Conservation (phyloP, 2,113 vertebrate species). For the Hyla sarda region DNA sequence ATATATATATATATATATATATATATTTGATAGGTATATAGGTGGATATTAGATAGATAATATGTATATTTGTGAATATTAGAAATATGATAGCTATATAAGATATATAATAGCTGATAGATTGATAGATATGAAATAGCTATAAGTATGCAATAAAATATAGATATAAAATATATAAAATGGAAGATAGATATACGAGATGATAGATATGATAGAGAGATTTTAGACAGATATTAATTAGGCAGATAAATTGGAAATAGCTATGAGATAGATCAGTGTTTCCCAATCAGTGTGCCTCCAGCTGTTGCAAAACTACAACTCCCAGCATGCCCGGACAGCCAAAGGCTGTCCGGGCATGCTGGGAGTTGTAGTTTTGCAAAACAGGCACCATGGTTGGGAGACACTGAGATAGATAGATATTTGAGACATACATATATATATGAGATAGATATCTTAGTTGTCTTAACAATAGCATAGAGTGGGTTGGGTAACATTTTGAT, state of each 20-base stretch:
- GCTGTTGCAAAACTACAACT: no score
- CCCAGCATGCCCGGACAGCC: no score
- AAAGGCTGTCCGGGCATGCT: no score
- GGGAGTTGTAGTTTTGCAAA: no score
- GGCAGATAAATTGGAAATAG: no score
- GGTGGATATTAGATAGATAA: neutral
- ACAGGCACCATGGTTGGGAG: no score
- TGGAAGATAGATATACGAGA: no score
- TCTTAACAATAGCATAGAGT: neutral
- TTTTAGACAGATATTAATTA: neutral
- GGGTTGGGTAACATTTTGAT: neutral
- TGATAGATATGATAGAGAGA: neutral
- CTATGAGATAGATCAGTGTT: no score
- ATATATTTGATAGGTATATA: neutral
- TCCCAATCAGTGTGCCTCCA: no score
- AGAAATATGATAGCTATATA: no score
- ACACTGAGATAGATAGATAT: conserved; percentile 14
- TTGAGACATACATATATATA: neutral
- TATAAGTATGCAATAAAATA: no score
- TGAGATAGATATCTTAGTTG: neutral
- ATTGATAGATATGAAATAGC: neutral
- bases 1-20: neutral
- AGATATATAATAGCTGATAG: neutral
- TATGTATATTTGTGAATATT: neutral
- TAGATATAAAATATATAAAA: no score